Base-by-base conservation (phyloP, 2,113 vertebrate genomes). In the Equus quagga region DNA sequence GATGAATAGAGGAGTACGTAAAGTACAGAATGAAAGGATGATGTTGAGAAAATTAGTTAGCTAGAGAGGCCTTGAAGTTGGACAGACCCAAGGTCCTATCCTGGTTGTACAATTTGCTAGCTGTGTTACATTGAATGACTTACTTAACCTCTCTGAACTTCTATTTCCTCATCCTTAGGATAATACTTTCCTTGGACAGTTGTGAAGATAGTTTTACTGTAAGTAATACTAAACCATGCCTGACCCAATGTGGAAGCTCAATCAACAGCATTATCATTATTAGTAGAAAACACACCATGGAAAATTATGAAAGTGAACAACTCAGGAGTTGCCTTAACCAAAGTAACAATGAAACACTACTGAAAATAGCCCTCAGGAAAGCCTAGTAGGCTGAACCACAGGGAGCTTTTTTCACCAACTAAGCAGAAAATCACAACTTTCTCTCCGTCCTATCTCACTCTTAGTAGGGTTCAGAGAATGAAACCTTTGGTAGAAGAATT, bases 401-500 rank as follows among this genome's bases (percentile, higher is more conserved):
- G 28, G 17, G 33, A 90, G n/a, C 18, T 36, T 90, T 65, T 28
- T 28, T 58, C 36, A 62, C 11, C 69, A 56, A 70, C 23, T 11
- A 60, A 5, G 49, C 33, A 60, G 54, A 65, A 93, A 73, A 51
- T 41, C 49, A 46, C 64, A 60, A 60, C 56, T 73, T 93, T 84
- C 75, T 83, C 69, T 83, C 46, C 78, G 49, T 88, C 78, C 82
- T 54, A 0, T 12, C 54, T 85, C 36, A 81, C 36, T 56, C 58
- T 54, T 46, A 54, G 7, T 23, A 86, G 5, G n/a, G 7, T 87
- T 94, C 65, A 78, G 46, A 78, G 65, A 10, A 60, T 78, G 60
- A 91, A 93, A n/a, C 12, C 62, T 41, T 83, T 85, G 64, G 15
- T 36, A 24, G 18, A 93, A 95, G 46, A 90, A 96, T 73, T 89